These are phyloP conservation scores for Muschampia plurimacula DNA, from an alignment of 2,888 invertebrate genomes.

Conservation along the genomic window DNA sequence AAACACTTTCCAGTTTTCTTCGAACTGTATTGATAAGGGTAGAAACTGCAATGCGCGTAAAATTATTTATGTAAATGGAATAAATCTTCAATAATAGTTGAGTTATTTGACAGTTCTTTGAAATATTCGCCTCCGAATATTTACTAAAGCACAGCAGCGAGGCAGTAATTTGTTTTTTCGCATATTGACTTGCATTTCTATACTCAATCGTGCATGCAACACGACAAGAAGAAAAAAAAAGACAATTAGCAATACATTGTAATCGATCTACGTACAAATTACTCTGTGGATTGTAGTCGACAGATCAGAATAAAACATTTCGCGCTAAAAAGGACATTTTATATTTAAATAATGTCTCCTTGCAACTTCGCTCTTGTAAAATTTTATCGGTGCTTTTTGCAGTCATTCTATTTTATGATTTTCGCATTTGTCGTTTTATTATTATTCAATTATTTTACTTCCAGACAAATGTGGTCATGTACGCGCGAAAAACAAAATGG, in stretches of 20 bases:
- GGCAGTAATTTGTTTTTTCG: constrained; percentile 15
- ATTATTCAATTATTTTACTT: constrained; percentile 25
- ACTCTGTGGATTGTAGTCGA: constrained; percentile 25
- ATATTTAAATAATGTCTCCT: constrained; percentile 16
- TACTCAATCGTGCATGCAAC: constrained; percentile 46
- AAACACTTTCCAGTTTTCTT: neutral
- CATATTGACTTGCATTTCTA: constrained; percentile 20
- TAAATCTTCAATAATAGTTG: neutral
- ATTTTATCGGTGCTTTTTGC: constrained; percentile 9
- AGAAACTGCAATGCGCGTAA: constrained; percentile 13
- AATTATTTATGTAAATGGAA: neutral
- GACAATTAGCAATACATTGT: constrained; percentile 37
- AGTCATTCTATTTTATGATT: constrained; percentile 33
- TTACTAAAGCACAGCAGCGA: neutral
- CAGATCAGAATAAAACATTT: constrained; percentile 9
- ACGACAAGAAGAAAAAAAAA: constrained; percentile 44
- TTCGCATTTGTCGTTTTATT: constrained; percentile 18
- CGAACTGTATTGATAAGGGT: neutral
- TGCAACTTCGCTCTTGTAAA: neutral
- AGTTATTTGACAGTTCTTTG: constrained; percentile 27
- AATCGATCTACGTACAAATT: constrained; percentile 42
- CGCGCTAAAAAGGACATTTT: constrained; percentile 31
- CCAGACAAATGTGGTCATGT: constrained; percentile 23
- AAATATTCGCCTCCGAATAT: constrained; percentile 30
- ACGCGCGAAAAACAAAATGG: constrained; percentile 22